phyloP scores from a whole-genome alignment of 2,888 invertebrate species.

The Apocheima hispidaria region DNA sequence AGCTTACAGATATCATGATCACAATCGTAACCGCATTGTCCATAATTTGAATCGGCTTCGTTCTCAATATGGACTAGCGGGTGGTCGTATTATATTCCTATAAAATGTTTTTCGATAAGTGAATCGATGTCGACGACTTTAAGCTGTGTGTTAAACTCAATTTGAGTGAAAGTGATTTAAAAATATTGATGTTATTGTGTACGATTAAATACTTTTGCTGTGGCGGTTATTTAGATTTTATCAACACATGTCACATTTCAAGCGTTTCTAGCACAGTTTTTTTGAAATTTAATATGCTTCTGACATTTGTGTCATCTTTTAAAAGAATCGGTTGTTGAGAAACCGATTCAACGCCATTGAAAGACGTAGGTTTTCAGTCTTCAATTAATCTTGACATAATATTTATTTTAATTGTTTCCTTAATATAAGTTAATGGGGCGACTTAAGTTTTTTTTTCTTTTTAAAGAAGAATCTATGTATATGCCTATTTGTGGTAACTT shows the following conservation, averaged over 20 bases:
- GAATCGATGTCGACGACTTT: constrained; percentile 29
- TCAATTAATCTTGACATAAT: too few species aligned
- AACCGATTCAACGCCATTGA: too few species aligned
- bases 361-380: too few species aligned
- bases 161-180: constrained; percentile 38
- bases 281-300: not conserved
- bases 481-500: too few species aligned
- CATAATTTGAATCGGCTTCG: constrained; percentile 19
- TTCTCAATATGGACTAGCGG: constrained; percentile 20
- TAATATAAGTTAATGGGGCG: too few species aligned
- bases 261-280: not conserved
- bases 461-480: too few species aligned
- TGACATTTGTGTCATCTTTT: too few species aligned
- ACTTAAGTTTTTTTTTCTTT: too few species aligned
- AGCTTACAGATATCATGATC: constrained; percentile 6
- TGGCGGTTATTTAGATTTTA: not conserved
- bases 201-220: not conserved
- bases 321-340: too few species aligned
- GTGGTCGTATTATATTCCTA: constrained; percentile 33
- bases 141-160: constrained; percentile 34
- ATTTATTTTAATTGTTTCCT: too few species aligned
- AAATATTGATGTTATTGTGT: constrained; percentile 13
- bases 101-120: constrained; percentile 38
- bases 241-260: not conserved
- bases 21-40: constrained; percentile 16